Percentiles rank a stretch among this genome's conserved stretches.
Conservation (phyloP, 92 coral and sea anemone species). For the Epizoanthus stellaris region DNA sequence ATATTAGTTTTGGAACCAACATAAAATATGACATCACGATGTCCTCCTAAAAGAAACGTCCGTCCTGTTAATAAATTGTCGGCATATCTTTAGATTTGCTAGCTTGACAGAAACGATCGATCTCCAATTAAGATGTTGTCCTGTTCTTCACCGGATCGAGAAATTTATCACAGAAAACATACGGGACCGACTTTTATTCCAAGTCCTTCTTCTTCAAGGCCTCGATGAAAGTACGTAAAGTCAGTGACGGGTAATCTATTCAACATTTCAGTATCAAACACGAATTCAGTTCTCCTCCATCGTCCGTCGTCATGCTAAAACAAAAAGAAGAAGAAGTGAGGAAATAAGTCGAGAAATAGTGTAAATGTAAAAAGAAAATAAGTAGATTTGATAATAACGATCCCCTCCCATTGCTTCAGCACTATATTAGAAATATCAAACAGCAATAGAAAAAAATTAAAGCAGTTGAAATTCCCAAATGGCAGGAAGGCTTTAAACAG, state of each 20-base stretch:
- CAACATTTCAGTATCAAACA: constrained; percentile 37
- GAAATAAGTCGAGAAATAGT: neutral
- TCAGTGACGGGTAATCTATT: constrained; percentile 56
- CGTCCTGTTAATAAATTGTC: neutral
- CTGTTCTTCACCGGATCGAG: neutral
- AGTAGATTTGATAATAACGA: too few species aligned
- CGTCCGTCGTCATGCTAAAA: constrained; percentile 52
- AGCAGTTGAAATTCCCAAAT: too few species aligned
- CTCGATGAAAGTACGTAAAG: constrained; percentile 56
- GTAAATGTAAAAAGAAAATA: too few species aligned
- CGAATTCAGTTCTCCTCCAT: constrained; percentile 62
- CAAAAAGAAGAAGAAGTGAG: neutral
- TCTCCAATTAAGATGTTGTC: neutral
- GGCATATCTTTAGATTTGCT: too few species aligned
- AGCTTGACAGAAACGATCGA: too few species aligned
- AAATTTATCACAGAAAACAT: constrained; percentile 44
- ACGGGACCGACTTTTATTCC: constrained; percentile 66
- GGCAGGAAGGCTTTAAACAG: too few species aligned
- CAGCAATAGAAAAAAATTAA: too few species aligned
- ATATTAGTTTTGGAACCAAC: neutral
- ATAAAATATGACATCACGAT: neutral
- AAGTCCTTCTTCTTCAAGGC: constrained; percentile 57
- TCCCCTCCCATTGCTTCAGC: too few species aligned
- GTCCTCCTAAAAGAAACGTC: neutral
- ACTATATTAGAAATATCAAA: too few species aligned